Conservation (phyloP, 2,797 vertebrate genomes). For the Tokudaia muenninki region DNA sequence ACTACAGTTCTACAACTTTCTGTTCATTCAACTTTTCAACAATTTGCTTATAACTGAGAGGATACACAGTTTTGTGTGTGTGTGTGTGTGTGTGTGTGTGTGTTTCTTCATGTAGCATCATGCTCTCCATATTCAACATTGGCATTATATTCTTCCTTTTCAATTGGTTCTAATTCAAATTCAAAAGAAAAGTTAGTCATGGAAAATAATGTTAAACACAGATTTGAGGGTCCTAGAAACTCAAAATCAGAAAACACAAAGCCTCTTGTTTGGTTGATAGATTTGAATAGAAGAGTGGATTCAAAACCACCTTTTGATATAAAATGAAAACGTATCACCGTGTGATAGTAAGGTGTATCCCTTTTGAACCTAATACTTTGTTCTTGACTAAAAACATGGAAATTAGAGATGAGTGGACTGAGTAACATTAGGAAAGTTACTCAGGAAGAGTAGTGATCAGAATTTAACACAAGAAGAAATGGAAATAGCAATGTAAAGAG, state of each 20-base stretch:
- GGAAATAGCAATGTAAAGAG: background rate
- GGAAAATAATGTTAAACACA: background rate
- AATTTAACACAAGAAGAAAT: background rate
- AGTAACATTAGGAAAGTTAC: background rate
- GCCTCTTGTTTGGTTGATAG: background rate
- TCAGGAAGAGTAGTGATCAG: background rate
- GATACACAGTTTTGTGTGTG: background rate
- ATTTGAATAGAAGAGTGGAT: background rate
- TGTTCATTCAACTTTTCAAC: background rate
- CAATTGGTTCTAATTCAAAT: background rate
- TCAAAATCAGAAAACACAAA: constrained; percentile 38
- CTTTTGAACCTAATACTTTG: background rate
- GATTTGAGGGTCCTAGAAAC: background rate
- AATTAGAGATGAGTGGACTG: background rate
- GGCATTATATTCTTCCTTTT: background rate
- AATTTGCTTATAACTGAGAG: background rate
- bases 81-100: background rate
- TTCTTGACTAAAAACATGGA: background rate
- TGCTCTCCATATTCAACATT: background rate
- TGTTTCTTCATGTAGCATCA: background rate
- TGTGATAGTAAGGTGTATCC: background rate
- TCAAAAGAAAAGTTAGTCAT: background rate
- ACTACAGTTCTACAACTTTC: background rate
- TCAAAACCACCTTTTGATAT: background rate
- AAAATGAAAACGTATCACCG: background rate